A percentile compares a stretch with the other conserved stretches of the same genome.
Evolutionary conservation across 2,797 vertebrate species (phyloP).

Genomic region (Galagoides demidoff): DNA sequence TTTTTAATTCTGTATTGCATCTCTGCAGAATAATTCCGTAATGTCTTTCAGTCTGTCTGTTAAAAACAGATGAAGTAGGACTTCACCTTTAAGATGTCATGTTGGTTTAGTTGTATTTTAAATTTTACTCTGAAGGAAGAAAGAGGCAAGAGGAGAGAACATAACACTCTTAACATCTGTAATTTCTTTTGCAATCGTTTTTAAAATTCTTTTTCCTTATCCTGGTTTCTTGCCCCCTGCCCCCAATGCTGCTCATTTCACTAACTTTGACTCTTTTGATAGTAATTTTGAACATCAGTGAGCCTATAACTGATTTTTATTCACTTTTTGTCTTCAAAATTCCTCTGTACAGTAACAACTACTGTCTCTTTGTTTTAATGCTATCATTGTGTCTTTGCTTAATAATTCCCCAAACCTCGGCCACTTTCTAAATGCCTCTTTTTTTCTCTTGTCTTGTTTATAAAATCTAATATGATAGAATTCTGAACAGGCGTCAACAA

Average conservation of each 20-base stretch:
- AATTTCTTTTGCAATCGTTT: conserved; percentile 9
- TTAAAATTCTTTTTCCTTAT: conserved; percentile 34
- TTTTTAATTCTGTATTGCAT: conserved; percentile 36
- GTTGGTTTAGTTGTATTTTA: conserved; percentile 3
- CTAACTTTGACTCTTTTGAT: not conserved
- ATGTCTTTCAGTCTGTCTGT: not conserved
- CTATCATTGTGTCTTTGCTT: not conserved
- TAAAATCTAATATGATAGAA: not conserved
- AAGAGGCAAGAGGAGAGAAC: not conserved
- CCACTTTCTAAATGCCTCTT: not conserved
- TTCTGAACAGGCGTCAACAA: not conserved
- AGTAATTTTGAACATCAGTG: not conserved
- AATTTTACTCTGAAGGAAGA: not conserved
- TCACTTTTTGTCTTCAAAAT: not conserved
- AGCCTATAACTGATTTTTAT: not conserved
- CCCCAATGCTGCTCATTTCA: not conserved
- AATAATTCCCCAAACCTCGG: not conserved
- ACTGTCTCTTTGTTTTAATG: not conserved
- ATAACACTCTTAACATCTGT: not conserved
- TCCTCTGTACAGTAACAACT: not conserved
- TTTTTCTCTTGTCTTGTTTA: conserved; percentile 5
- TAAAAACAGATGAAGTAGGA: not conserved
- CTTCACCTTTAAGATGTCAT: conserved; percentile 22
- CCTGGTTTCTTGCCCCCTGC: not conserved
- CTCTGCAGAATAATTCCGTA: not conserved